A percentile compares a stretch with the other conserved stretches of the same genome.
Conservation (phyloP, 1,140 invertebrate genomes). For the Macrobrachium nipponense region DNA sequence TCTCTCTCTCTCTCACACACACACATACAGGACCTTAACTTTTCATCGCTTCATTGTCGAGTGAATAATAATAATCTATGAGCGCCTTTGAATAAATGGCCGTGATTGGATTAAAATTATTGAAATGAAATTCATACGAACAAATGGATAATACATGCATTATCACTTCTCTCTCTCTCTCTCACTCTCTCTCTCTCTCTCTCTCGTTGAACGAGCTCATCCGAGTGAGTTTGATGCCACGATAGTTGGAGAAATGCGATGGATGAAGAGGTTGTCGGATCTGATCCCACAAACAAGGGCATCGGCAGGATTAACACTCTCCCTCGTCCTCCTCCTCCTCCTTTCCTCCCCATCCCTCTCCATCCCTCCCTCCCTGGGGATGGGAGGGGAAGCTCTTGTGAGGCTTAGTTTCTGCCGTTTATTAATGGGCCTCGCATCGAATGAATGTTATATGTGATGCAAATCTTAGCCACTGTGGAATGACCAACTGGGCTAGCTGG, state of each 20-base stretch:
- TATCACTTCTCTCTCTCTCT: background rate
- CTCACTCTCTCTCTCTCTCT: background rate
- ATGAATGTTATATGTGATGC: slow-evolving; percentile 50
- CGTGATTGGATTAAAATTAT: too few relatives aligned
- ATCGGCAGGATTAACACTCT: background rate
- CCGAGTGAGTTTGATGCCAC: too few relatives aligned
- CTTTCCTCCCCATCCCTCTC: background rate
- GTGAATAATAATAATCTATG: too few relatives aligned
- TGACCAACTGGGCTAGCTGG: background rate
- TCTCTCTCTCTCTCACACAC: background rate
- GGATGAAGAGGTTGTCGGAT: background rate
- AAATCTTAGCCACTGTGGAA: slow-evolving; percentile 50
- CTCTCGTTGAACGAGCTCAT: too few relatives aligned
- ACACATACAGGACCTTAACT: background rate
- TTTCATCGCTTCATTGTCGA: background rate
- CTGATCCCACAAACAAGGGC: slow-evolving; percentile 19
- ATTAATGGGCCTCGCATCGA: slow-evolving; percentile 41
- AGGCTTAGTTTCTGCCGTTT: slow-evolving; percentile 28
- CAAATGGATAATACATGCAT: too few relatives aligned
- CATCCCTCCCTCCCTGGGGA: background rate
- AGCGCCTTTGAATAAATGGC: too few relatives aligned
- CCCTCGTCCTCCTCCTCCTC: background rate
- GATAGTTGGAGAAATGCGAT: too few relatives aligned
- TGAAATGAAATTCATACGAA: too few relatives aligned
- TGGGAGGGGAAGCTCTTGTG: background rate